phyloP scores from a whole-genome alignment of 2,888 invertebrate genomes.

The Pandemis corylana region DNA sequence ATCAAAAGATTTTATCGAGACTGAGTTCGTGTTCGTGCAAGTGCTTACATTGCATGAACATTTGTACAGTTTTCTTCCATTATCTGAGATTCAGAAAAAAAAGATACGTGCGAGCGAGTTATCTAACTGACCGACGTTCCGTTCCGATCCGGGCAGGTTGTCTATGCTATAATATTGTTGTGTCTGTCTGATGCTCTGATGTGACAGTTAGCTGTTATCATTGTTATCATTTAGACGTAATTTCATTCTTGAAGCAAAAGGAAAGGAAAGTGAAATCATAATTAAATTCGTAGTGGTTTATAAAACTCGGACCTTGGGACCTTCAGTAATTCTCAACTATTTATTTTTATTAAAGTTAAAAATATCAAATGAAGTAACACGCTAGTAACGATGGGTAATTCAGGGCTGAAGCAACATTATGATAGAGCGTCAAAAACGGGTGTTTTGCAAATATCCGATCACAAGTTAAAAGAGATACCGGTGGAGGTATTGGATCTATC shows the following conservation, averaged over 20 bases:
- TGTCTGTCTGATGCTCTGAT: too few relatives aligned
- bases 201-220: constrained; percentile 13
- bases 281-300: neutral
- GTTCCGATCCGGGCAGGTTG: too few relatives aligned
- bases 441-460: constrained; percentile 93
- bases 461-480: constrained; percentile 92
- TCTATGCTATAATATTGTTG: too few relatives aligned
- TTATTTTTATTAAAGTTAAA: constrained; percentile 1
- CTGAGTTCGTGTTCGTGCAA: too few relatives aligned
- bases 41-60: too few relatives aligned
- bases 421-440: constrained; percentile 98
- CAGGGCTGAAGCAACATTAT: constrained; percentile 94
- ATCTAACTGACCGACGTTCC: too few relatives aligned
- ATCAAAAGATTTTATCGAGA: too few relatives aligned
- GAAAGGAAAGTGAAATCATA: constrained; percentile 18
- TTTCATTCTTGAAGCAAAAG: constrained; percentile 14
- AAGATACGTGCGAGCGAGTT: too few relatives aligned
- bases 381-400: constrained; percentile 92
- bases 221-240: constrained; percentile 12
- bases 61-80: too few relatives aligned
- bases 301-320: neutral
- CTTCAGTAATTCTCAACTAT: constrained; percentile 13
- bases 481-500: constrained; percentile 85
- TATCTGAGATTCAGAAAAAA: too few relatives aligned
- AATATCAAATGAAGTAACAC: constrained; percentile 24